A percentile compares a stretch with the other conserved stretches of the same genome.
These are phyloP conservation scores for Xestia xanthographa DNA, from an alignment of 2,888 invertebrate genomes.

Conservation along the genomic window DNA sequence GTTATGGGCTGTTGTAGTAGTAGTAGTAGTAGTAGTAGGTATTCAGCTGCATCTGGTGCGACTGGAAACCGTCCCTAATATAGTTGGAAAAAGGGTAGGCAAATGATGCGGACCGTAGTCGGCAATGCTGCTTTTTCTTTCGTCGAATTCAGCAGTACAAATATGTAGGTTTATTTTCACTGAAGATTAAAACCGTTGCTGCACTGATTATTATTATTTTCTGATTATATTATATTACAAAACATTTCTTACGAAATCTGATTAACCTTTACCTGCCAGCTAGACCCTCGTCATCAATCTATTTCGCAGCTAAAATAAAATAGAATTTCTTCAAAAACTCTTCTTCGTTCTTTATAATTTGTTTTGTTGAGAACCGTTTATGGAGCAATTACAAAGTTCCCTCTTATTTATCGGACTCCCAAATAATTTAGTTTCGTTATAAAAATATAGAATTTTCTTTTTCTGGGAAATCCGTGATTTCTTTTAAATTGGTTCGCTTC, in stretches of 20 bases:
- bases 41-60: not conserved
- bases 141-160: not conserved
- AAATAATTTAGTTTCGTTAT: constrained; percentile 55
- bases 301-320: constrained; percentile 37
- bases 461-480: constrained; percentile 50
- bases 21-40: too few relatives aligned
- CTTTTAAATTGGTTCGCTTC: constrained; percentile 63
- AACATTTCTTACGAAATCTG: not conserved
- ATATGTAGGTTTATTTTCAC: not conserved
- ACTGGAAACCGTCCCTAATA: not conserved
- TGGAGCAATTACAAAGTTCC: constrained; percentile 67
- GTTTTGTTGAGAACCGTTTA: constrained; percentile 66
- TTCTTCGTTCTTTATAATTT: constrained; percentile 62
- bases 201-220: too few relatives aligned
- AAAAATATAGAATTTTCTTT: constrained; percentile 41
- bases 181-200: not conserved
- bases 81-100: not conserved
- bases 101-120: not conserved
- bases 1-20: too few relatives aligned
- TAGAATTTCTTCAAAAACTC: constrained; percentile 51
- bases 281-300: not conserved
- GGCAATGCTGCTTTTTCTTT: not conserved
- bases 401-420: constrained; percentile 55
- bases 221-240: constrained; percentile 1
- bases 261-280: not conserved